These are phyloP conservation scores for Coregonus sp. DNA, from an alignment of 2,797 vertebrate species.

Conservation along the genomic window DNA sequence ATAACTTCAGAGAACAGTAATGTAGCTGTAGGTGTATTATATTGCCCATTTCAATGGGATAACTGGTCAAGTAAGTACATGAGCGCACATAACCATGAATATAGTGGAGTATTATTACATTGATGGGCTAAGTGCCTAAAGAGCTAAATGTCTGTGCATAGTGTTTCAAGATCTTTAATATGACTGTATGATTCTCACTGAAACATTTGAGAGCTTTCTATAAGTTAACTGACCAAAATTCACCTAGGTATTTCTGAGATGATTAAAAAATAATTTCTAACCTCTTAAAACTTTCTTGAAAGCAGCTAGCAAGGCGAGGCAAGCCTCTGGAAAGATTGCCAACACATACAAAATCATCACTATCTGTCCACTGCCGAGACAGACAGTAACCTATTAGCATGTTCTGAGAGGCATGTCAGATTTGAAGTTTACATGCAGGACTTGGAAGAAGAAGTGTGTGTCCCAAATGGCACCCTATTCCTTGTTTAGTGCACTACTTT, in stretches of 20 bases:
- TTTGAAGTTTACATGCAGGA: constrained; percentile 36
- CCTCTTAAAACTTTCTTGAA: not conserved
- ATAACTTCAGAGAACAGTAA: constrained; percentile 6
- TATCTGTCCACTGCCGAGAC: constrained; percentile 25
- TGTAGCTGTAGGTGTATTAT: not conserved
- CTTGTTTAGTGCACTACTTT: no score
- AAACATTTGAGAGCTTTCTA: not conserved
- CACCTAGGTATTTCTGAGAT: not conserved
- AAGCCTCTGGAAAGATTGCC: constrained; percentile 7
- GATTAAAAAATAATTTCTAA: not conserved
- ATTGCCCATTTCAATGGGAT: not conserved
- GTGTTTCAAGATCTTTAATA: not conserved
- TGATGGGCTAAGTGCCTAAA: not conserved
- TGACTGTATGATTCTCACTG: not conserved
- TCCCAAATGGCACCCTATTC: not conserved
- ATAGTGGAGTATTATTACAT: not conserved
- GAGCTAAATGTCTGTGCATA: not conserved
- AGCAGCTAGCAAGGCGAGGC: constrained; percentile 10
- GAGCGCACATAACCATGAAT: not conserved
- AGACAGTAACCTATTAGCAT: constrained; percentile 31
- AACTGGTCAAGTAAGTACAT: not conserved
- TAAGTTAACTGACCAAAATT: not conserved
- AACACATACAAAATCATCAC: constrained; percentile 12
- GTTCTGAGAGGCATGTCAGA: constrained; percentile 30
- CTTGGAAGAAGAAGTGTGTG: constrained; percentile 25